phyloP scores from a whole-genome alignment of 2,113 vertebrate species.

The Rhinopomastus cyanomelas region DNA sequence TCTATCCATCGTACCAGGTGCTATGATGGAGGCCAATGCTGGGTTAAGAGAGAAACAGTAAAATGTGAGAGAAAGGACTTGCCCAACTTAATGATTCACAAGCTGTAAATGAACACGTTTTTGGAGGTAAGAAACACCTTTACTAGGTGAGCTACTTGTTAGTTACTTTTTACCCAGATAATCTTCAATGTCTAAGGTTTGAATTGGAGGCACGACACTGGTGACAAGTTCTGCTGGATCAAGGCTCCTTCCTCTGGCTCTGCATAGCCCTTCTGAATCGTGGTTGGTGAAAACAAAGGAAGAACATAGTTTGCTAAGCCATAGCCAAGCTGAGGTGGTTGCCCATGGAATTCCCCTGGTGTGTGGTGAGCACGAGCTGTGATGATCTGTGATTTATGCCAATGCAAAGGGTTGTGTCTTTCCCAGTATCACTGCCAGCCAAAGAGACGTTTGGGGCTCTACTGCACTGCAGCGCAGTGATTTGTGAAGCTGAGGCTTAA shows the following conservation, averaged over 20 bases:
- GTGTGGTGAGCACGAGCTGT: neutral
- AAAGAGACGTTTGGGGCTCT: neutral
- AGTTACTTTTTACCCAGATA: neutral
- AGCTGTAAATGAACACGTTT: neutral
- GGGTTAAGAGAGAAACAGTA: neutral
- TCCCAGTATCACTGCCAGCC: neutral
- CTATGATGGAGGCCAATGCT: rapidly evolving
- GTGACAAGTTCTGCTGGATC: neutral
- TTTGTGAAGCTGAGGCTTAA: neutral
- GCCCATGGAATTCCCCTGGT: neutral
- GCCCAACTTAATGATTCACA: neutral
- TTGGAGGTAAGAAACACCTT: neutral
- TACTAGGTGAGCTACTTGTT: neutral
- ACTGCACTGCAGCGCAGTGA: neutral
- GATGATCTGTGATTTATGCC: neutral
- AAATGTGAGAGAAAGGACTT: neutral
- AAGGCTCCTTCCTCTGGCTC: neutral
- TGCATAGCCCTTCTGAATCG: neutral
- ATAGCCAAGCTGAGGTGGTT: neutral
- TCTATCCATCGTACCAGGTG: neutral
- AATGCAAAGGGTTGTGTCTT: neutral
- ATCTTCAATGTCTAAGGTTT: neutral
- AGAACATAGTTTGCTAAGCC: neutral
- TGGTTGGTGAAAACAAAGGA: neutral
- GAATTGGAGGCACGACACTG: neutral